phyloP scores from a whole-genome alignment of 2,888 invertebrate genomes.

The Plagiodera versicolora region DNA sequence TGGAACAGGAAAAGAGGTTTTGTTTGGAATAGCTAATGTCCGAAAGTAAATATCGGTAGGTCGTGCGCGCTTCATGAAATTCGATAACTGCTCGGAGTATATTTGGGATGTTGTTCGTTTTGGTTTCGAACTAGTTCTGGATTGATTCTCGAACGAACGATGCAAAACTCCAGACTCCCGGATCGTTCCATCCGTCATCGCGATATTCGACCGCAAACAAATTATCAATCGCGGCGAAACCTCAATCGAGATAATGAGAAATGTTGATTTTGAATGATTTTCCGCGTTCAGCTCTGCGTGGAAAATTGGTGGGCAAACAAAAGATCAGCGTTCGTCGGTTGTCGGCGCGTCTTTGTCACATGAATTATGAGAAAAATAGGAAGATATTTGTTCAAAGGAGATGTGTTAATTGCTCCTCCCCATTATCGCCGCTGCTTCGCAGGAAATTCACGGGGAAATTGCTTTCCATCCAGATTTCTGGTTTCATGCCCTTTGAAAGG shows the following conservation, averaged over 20 bases:
- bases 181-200: background rate
- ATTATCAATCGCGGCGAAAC: background rate
- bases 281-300: background rate
- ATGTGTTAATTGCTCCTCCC: background rate
- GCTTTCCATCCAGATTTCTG: background rate
- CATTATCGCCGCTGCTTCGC: background rate
- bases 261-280: background rate
- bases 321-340: background rate
- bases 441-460: background rate
- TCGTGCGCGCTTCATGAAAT: too few species aligned
- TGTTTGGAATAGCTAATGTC: background rate
- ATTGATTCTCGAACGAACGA: too few species aligned
- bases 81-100: too few species aligned
- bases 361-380: conserved; percentile 1
- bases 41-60: background rate
- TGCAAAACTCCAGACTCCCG: background rate
- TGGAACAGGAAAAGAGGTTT: background rate
- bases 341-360: background rate
- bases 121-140: too few species aligned
- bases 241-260: background rate
- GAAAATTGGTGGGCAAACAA: background rate
- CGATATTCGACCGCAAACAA: background rate
- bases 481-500: too few species aligned
- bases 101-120: too few species aligned
- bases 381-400: background rate